A percentile compares a stretch with the other conserved stretches of the same genome.
These are phyloP conservation scores for Drosophila vallismaia DNA, from an alignment of 2,888 invertebrate genomes.

Conservation along the genomic window DNA sequence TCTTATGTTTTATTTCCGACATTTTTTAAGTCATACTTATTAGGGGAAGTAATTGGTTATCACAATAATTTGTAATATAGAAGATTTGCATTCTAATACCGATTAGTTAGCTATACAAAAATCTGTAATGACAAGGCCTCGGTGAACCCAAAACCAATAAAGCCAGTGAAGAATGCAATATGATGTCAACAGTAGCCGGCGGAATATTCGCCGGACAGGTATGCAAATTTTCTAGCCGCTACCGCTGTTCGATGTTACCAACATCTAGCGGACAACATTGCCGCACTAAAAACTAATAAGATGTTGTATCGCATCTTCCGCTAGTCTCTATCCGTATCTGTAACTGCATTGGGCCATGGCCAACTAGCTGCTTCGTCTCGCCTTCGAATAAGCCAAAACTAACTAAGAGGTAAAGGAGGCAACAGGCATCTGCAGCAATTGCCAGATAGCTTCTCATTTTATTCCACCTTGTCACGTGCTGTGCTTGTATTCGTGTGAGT, in stretches of 20 bases:
- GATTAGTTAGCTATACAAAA: background rate
- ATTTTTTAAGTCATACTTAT: background rate
- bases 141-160: slow-evolving; percentile 17
- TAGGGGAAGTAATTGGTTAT: background rate
- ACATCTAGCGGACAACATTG: slow-evolving; percentile 17
- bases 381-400: slow-evolving; percentile 10
- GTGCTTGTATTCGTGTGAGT: slow-evolving; percentile 38
- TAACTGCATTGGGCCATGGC: slow-evolving; percentile 23
- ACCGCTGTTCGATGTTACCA: slow-evolving; percentile 43
- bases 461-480: slow-evolving; percentile 78
- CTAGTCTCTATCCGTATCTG: slow-evolving; percentile 21
- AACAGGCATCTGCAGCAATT: slow-evolving; percentile 14
- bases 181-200: slow-evolving; percentile 53
- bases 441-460: slow-evolving; percentile 75
- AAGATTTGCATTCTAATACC: background rate
- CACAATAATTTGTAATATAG: too few relatives aligned
- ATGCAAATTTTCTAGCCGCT: slow-evolving; percentile 34
- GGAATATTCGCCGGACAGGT: slow-evolving; percentile 31
- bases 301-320: slow-evolving; percentile 65
- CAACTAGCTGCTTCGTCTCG: slow-evolving; percentile 5
- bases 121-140: slow-evolving; percentile 11
- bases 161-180: slow-evolving; percentile 39
- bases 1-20: background rate
- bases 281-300: slow-evolving; percentile 71
- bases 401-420: background rate